phyloP scores from a whole-genome alignment of 1,140 invertebrate species.

The Musca vetustissima region DNA sequence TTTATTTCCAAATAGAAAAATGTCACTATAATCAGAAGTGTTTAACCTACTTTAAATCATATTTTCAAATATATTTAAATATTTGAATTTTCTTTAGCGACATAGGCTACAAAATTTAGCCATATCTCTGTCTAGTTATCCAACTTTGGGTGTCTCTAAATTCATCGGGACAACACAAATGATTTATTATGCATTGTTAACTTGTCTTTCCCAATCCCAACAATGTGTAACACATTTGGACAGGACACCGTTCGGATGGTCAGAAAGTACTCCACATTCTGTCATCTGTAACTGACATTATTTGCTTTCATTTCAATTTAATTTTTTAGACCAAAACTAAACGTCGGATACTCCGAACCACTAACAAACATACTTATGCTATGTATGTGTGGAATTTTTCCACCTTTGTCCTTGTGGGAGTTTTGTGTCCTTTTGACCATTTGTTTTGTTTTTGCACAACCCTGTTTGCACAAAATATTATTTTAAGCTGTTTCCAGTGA shows the following conservation, averaged over 20 bases:
- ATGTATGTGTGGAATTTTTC: too few relatives aligned
- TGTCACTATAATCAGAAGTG: too few relatives aligned
- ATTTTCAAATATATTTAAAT: too few relatives aligned
- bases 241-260: not conserved
- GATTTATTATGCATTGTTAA: slow-evolving; percentile 17
- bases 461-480: slow-evolving; percentile 21
- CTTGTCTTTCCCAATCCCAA: not conserved
- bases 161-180: slow-evolving; percentile 1
- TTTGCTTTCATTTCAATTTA: slow-evolving; percentile 19
- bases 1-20: too few relatives aligned
- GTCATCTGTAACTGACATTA: slow-evolving; percentile 18
- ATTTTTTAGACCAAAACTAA: not conserved
- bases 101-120: too few relatives aligned
- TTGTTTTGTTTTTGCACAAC: not conserved
- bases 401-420: not conserved
- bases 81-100: too few relatives aligned
- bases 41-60: too few relatives aligned
- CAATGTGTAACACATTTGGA: not conserved
- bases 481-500: slow-evolving; percentile 13
- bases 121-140: too few relatives aligned
- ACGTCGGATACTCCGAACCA: not conserved
- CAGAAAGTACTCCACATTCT: not conserved
- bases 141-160: too few relatives aligned
- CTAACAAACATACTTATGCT: not conserved
- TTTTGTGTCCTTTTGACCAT: not conserved